Evolutionary conservation across 1,140 invertebrate genomes (phyloP).

Genomic region (Akabosia matsudoensis): DNA sequence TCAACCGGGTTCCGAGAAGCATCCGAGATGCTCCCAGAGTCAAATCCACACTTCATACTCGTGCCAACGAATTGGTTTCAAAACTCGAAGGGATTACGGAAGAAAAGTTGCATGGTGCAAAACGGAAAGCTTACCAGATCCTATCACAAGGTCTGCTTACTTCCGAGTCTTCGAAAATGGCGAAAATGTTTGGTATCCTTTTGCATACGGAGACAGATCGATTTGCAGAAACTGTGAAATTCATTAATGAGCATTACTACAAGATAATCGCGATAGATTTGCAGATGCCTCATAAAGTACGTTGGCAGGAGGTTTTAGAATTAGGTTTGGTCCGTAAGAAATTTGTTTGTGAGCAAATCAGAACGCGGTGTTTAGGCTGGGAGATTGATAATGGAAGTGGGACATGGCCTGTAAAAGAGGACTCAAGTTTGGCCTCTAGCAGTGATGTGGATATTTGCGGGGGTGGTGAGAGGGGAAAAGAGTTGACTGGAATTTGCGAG

Average conservation of each 20-base stretch:
- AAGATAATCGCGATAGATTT: background rate
- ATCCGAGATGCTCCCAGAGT: background rate
- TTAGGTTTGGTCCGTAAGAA: background rate
- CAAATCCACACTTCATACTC: background rate
- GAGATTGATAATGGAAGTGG: background rate
- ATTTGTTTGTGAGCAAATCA: background rate
- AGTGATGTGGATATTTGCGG: background rate
- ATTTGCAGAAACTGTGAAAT: background rate
- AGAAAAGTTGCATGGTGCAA: background rate
- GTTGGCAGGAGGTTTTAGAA: background rate
- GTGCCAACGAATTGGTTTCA: background rate
- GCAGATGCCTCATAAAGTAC: background rate
- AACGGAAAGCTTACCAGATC: background rate
- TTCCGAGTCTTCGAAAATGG: background rate
- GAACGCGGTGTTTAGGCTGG: background rate
- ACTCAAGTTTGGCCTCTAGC: background rate
- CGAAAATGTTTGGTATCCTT: background rate
- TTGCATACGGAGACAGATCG: background rate
- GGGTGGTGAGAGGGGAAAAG: background rate
- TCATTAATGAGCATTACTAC: background rate
- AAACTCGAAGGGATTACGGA: background rate
- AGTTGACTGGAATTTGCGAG: background rate
- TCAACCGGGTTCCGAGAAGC: no score
- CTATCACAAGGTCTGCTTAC: background rate
- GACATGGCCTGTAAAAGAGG: background rate